These are phyloP conservation scores for Gryon sp. DNA, from an alignment of 1,140 invertebrate genomes.

Conservation along the genomic window DNA sequence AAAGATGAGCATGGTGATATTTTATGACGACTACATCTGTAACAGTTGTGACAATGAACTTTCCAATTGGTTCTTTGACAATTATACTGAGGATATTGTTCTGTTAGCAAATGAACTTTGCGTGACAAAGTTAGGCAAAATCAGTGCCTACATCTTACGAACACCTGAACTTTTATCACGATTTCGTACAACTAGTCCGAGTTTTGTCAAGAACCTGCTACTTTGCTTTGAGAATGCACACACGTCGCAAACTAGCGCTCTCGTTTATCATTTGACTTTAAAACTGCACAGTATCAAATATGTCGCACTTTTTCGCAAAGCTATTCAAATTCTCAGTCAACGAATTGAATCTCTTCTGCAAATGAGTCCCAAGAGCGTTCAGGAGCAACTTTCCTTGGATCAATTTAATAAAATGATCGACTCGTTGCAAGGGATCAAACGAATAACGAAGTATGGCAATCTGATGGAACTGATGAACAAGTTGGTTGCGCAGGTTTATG, in stretches of 20 bases:
- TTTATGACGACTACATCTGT: constrained; percentile 86
- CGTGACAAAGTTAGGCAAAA: constrained; percentile 82
- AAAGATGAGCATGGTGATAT: constrained; percentile 82
- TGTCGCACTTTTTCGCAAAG: constrained; percentile 81
- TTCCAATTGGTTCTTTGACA: constrained; percentile 87
- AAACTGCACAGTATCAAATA: constrained; percentile 81
- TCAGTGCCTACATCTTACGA: constrained; percentile 83
- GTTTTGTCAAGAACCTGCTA: constrained; percentile 81
- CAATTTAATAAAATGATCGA: constrained; percentile 81
- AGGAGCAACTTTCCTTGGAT: constrained; percentile 81
- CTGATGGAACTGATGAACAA: constrained; percentile 82
- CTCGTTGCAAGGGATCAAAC: constrained; percentile 77
- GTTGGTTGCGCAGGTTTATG: constrained; percentile 80
- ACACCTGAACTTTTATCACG: constrained; percentile 83
- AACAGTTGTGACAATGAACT: constrained; percentile 85
- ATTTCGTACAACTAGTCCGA: constrained; percentile 77
- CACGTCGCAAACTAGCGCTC: constrained; percentile 82
- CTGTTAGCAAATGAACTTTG: constrained; percentile 82
- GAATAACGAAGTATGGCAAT: constrained; percentile 81
- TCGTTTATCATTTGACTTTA: constrained; percentile 82
- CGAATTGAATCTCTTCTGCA: constrained; percentile 84
- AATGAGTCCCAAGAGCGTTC: constrained; percentile 78
- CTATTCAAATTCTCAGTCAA: constrained; percentile 82
- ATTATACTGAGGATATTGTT: constrained; percentile 86
- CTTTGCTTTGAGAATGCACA: constrained; percentile 85